Conservation (phyloP, 2,113 vertebrate species). For the Nesogale talazaci region DNA sequence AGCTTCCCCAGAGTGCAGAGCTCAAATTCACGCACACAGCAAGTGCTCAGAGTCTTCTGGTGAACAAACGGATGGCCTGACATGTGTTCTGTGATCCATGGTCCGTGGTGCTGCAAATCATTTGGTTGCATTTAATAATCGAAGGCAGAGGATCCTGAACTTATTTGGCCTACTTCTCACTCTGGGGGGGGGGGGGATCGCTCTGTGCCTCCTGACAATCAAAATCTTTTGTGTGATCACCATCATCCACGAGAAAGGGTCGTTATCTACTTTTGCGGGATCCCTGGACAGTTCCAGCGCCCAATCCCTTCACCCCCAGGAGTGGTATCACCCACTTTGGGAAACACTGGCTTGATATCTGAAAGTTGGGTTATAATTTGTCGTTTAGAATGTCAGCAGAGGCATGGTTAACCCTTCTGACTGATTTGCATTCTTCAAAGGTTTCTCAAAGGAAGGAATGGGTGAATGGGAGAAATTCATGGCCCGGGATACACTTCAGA, state of each 20-base stretch:
- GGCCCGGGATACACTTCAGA: background rate
- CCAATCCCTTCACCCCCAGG: too few species aligned
- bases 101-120: background rate
- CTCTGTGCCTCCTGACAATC: too few species aligned
- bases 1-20: background rate
- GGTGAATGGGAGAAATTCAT: background rate
- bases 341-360: background rate
- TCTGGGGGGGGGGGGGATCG: too few species aligned
- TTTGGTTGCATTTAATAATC: background rate
- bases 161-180: too few species aligned
- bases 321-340: too few species aligned
- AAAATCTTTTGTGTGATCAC: too few species aligned
- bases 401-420: background rate
- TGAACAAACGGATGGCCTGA: background rate
- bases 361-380: conserved; percentile 10
- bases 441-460: conserved; percentile 4
- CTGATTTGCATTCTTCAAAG: conserved; percentile 56
- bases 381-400: background rate
- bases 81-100: background rate
- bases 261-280: too few species aligned
- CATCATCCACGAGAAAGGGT: too few species aligned
- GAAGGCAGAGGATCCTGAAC: too few species aligned
- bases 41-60: background rate
- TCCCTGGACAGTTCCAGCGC: too few species aligned
- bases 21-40: background rate